Evolutionary conservation across 2,113 vertebrate species (phyloP).

Genomic region (Sphaerodactylus townsendi): DNA sequence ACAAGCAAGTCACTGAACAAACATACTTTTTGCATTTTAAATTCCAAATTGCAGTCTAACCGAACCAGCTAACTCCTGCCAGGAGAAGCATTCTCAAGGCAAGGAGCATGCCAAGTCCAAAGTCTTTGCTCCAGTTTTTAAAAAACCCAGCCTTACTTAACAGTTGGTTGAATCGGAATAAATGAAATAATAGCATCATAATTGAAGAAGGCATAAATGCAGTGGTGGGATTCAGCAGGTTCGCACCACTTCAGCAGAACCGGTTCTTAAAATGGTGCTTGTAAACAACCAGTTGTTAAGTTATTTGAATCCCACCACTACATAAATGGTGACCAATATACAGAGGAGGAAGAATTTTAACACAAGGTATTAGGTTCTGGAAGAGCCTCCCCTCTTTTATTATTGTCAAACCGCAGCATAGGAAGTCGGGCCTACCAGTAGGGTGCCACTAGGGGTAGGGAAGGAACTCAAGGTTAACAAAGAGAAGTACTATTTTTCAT

Average conservation of each 20-base stretch:
- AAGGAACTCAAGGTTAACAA: slow-evolving; percentile 66
- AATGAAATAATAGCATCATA: slow-evolving; percentile 32
- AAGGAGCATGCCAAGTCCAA: slow-evolving; percentile 41
- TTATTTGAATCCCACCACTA: too few species aligned
- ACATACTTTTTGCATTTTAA: slow-evolving; percentile 63
- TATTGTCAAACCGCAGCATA: slow-evolving; percentile 5
- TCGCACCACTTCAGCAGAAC: too few species aligned
- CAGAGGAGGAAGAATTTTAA: slow-evolving; percentile 14
- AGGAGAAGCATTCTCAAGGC: slow-evolving; percentile 63
- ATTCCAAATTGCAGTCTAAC: slow-evolving; percentile 56
- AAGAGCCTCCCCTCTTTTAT: slow-evolving; percentile 27
- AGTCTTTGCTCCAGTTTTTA: slow-evolving; percentile 46
- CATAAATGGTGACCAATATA: slow-evolving; percentile 24
- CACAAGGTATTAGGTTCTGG: slow-evolving; percentile 33
- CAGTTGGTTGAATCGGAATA: slow-evolving; percentile 52
- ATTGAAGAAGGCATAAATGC: slow-evolving; percentile 38
- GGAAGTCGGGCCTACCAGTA: slow-evolving; percentile 38
- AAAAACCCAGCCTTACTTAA: slow-evolving; percentile 54
- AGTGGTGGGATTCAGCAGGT: too few species aligned
- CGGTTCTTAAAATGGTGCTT: too few species aligned
- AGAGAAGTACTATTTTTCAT: slow-evolving; percentile 54
- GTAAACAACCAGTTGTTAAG: too few species aligned
- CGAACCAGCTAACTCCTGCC: slow-evolving; percentile 47
- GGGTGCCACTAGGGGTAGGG: slow-evolving; percentile 39
- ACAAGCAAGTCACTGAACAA: slow-evolving; percentile 55